Percentiles rank a stretch among this genome's conserved stretches.
phyloP scores from a whole-genome alignment of 1,140 invertebrate species.

The Habropoda laboriosa region DNA sequence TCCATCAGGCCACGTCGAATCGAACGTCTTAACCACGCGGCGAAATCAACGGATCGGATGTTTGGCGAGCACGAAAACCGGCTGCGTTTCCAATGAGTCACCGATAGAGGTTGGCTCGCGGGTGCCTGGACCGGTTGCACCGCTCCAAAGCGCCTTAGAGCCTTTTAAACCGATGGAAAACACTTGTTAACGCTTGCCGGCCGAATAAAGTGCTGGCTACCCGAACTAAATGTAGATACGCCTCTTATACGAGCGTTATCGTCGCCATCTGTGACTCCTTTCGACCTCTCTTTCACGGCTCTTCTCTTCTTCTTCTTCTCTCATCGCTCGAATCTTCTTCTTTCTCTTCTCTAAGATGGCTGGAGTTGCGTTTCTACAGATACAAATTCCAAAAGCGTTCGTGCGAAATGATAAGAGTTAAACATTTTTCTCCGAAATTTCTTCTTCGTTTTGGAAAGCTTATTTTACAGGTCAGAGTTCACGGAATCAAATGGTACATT shows the following conservation, averaged over 20 bases:
- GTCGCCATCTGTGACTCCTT: conserved; percentile 53
- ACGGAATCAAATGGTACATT: too few relatives aligned
- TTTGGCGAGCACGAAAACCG: conserved; percentile 45
- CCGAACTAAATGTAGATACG: conserved; percentile 79
- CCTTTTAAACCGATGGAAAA: conserved; percentile 76
- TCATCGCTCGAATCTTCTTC: not conserved
- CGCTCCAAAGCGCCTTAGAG: conserved; percentile 70
- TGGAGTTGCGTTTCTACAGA: too few relatives aligned
- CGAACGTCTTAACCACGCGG: conserved; percentile 30
- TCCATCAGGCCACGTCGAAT: conserved; percentile 8
- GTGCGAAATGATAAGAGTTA: too few relatives aligned
- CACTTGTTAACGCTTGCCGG: conserved; percentile 77
- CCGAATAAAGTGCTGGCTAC: conserved; percentile 78
- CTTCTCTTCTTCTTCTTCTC: not conserved
- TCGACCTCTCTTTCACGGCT: conserved; percentile 38
- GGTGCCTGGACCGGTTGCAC: conserved; percentile 57
- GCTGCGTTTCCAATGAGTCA: conserved; percentile 54
- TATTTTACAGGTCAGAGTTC: too few relatives aligned
- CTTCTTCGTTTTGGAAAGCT: too few relatives aligned
- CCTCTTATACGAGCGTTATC: conserved; percentile 76
- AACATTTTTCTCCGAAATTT: too few relatives aligned
- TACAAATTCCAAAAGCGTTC: too few relatives aligned
- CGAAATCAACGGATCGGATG: conserved; percentile 20
- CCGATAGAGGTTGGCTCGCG: conserved; percentile 19
- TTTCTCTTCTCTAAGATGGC: too few relatives aligned